A percentile compares a stretch with the other conserved stretches of the same genome.
These are phyloP conservation scores for Callithrix jacchus DNA, from an alignment of 2,113 vertebrate species.

Conservation along the genomic window DNA sequence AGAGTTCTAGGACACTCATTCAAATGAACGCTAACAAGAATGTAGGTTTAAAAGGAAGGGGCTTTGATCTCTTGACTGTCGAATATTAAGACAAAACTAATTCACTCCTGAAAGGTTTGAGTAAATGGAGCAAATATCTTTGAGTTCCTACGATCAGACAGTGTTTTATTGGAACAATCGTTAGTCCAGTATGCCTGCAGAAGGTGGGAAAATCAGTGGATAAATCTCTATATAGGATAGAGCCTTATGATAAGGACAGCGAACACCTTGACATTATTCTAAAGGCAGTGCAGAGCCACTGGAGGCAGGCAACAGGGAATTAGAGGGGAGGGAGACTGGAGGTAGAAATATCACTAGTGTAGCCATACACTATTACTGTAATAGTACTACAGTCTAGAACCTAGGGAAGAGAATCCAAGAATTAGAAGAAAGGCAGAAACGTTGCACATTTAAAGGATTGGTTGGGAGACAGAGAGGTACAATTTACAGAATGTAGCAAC, in stretches of 20 bases:
- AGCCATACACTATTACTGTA: neutral
- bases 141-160: neutral
- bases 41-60: neutral
- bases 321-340: neutral
- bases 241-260: neutral
- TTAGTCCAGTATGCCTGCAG: neutral
- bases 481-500: neutral
- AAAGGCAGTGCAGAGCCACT: neutral
- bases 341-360: neutral
- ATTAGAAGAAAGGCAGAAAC: neutral
- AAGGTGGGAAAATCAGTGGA: neutral
- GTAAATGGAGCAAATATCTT: neutral
- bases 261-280: neutral
- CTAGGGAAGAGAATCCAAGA: neutral
- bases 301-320: neutral
- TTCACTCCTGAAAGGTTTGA: neutral
- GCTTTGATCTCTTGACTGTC: neutral
- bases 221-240: neutral
- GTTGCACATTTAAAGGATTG: neutral
- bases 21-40: neutral
- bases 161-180: neutral
- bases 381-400: neutral
- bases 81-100: neutral
- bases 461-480: neutral
- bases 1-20: neutral